Conservation (phyloP, 2,888 invertebrate species). For the Lobophora halterata region DNA sequence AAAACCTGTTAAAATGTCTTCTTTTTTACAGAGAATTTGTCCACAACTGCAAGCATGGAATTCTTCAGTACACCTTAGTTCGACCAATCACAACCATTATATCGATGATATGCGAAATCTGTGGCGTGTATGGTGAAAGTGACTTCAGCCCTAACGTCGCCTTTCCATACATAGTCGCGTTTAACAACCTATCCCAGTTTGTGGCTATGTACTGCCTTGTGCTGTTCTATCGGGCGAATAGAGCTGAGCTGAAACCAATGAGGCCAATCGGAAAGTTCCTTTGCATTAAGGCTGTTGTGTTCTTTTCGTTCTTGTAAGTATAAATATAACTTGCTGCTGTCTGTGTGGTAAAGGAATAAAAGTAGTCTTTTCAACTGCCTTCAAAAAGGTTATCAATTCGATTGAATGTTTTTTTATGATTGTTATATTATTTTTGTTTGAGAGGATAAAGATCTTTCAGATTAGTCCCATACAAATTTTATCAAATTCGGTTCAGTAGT, state of each 20-base stretch:
- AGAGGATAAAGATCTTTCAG: no score
- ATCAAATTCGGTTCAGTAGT: no score
- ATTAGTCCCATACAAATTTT: no score
- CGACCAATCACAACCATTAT: constrained; percentile 94
- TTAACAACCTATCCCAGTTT: constrained; percentile 96
- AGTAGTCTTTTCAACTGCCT: no score
- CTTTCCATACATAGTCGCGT: constrained; percentile 93
- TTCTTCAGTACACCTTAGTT: constrained; percentile 96
- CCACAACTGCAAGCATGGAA: constrained; percentile 97
- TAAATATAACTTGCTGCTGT: constrained; percentile 1
- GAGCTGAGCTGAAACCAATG: constrained; percentile 93
- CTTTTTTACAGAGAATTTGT: constrained; percentile 88
- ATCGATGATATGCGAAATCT: constrained; percentile 92
- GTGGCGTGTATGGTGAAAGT: constrained; percentile 94
- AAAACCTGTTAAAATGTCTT: neutral
- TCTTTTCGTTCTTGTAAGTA: constrained; percentile 98
- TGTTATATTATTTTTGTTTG: no score
- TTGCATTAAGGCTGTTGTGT: constrained; percentile 98
- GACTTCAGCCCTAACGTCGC: constrained; percentile 92
- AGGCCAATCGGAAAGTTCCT: constrained; percentile 97
- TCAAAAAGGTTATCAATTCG: no score
- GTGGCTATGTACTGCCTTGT: constrained; percentile 98
- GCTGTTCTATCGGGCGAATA: constrained; percentile 94
- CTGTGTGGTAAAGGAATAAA: no score
- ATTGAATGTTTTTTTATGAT: no score